Percentiles rank a stretch among this genome's conserved stretches.
Conservation (phyloP, 2,797 vertebrate species). For the Danio choprae region DNA sequence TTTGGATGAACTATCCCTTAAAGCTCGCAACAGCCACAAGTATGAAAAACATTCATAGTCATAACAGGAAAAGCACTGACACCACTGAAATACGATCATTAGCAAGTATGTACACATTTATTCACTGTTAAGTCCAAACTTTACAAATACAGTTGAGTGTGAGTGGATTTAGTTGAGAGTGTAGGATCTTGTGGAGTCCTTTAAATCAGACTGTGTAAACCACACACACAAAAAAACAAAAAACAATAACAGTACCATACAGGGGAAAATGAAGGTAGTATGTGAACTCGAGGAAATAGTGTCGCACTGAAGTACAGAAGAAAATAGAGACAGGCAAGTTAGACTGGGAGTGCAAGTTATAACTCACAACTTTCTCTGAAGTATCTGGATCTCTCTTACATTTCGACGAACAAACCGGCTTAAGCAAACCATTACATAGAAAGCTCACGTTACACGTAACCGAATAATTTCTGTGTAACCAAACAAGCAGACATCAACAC, state of each 20-base stretch:
- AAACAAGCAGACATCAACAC: conserved; percentile 13
- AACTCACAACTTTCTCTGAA: not conserved
- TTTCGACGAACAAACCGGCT: conserved; percentile 5
- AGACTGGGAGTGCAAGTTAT: conserved; percentile 33
- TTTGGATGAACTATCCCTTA: no score
- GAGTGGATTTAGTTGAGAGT: conserved; percentile 5
- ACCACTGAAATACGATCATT: not conserved
- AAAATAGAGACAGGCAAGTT: not conserved
- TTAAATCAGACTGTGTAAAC: conserved; percentile 4
- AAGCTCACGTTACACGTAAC: conserved; percentile 17
- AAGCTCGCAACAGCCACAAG: not conserved
- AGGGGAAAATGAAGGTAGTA: not conserved
- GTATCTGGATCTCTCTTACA: not conserved
- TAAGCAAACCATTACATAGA: conserved; percentile 4
- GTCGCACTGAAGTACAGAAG: not conserved
- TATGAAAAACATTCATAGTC: not conserved
- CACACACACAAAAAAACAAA: conserved; percentile 12
- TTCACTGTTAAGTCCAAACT: conserved; percentile 13
- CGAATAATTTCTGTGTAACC: conserved; percentile 10
- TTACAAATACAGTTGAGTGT: conserved; percentile 11
- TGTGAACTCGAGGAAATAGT: conserved; percentile 6
- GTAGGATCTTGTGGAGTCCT: not conserved
- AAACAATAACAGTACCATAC: conserved; percentile 29
- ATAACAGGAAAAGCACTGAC: conserved; percentile 4
- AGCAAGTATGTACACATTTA: conserved; percentile 36